phyloP scores from a whole-genome alignment of 2,888 invertebrate genomes.

The Folsomia candida region DNA sequence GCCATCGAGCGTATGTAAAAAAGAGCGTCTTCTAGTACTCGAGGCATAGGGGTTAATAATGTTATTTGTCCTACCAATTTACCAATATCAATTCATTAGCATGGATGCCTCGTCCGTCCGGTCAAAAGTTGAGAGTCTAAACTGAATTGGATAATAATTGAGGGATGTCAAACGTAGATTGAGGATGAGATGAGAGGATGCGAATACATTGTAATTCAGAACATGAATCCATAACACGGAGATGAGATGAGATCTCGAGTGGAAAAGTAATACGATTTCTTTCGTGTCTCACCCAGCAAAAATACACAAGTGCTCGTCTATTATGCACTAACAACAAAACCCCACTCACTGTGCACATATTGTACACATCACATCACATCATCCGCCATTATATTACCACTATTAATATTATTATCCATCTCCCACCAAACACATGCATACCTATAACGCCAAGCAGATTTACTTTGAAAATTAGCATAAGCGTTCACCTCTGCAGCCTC shows the following conservation, averaged over 20 bases:
- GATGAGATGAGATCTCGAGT: not conserved
- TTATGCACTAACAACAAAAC: not conserved
- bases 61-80: conserved; percentile 13
- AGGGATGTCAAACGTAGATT: conserved; percentile 24
- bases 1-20: too few relatives aligned
- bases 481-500: not conserved
- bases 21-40: too few relatives aligned
- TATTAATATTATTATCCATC: too few relatives aligned
- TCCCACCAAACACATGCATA: not conserved
- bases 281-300: not conserved
- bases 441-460: not conserved
- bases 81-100: conserved; percentile 12
- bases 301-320: not conserved
- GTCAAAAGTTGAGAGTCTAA: conserved; percentile 4
- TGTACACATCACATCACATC: not conserved
- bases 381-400: not conserved
- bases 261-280: not conserved
- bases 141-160: conserved; percentile 18
- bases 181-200: conserved; percentile 37
- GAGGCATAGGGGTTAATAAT: not conserved
- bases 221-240: conserved; percentile 26
- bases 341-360: too few relatives aligned
- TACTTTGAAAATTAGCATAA: conserved; percentile 15
- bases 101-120: conserved; percentile 13
- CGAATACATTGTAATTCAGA: conserved; percentile 35